A percentile compares a stretch with the other conserved stretches of the same genome.
Conservation (phyloP, 1,140 invertebrate genomes). For the Asobara japonica region DNA sequence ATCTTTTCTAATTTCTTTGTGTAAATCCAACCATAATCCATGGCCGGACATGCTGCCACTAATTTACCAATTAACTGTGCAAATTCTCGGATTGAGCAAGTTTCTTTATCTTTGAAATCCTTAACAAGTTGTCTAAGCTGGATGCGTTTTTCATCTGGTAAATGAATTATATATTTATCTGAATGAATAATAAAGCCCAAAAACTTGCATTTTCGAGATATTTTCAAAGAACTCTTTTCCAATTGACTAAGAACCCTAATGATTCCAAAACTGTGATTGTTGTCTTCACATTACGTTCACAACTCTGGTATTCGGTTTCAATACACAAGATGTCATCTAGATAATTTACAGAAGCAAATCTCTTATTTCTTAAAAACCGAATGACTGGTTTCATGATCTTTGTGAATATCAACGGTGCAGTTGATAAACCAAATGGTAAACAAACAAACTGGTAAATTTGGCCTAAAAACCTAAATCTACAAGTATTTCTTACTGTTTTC, state of each 20-base stretch:
- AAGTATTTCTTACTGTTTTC: not conserved
- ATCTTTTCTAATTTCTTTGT: conserved; percentile 19
- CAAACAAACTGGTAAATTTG: conserved; percentile 1
- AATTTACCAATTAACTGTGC: conserved; percentile 28
- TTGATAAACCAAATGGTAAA: conserved; percentile 16
- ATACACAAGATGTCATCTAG: conserved; percentile 32
- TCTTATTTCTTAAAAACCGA: not conserved
- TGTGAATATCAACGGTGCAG: conserved; percentile 17
- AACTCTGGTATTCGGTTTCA: not conserved
- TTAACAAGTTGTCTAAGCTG: conserved; percentile 2
- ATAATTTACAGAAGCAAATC: conserved; percentile 18
- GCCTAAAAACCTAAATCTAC: not conserved
- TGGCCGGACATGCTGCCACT: conserved; percentile 22
- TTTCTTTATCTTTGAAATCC: conserved; percentile 5
- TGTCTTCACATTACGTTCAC: conserved; percentile 8
- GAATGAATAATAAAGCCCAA: conserved; percentile 28
- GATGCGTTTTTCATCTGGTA: conserved; percentile 24
- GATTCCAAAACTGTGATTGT: conserved; percentile 19
- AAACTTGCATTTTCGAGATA: conserved; percentile 27
- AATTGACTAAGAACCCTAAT: conserved; percentile 24
- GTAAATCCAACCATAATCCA: conserved; percentile 23
- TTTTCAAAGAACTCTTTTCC: conserved; percentile 7
- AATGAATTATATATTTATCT: conserved; percentile 3
- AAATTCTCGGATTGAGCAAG: conserved; percentile 23
- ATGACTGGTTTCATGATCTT: conserved; percentile 28